Conservation (phyloP, 2,888 invertebrate genomes). For the Actias luna region DNA sequence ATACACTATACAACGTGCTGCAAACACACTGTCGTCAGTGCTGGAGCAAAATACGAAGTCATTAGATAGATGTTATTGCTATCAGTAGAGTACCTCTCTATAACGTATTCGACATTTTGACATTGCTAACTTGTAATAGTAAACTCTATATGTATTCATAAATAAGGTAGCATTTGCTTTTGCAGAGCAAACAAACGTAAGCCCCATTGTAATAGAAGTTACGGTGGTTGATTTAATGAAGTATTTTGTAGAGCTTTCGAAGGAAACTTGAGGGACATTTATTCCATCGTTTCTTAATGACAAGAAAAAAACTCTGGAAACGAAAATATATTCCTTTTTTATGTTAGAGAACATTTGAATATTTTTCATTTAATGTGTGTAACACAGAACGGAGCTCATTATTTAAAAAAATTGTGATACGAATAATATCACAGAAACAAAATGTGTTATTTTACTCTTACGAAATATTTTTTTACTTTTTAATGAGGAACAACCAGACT, state of each 20-base stretch:
- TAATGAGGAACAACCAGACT: background rate
- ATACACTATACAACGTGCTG: conserved; percentile 17
- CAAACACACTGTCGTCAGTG: conserved; percentile 14
- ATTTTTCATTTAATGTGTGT: conserved; percentile 1
- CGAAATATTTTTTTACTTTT: background rate
- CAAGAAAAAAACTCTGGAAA: conserved; percentile 23
- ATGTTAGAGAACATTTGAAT: conserved; percentile 10
- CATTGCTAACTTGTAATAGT: background rate
- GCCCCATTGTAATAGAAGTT: conserved; percentile 17
- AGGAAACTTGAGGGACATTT: conserved; percentile 24
- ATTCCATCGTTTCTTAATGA: conserved; percentile 23
- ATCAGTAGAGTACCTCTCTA: conserved; percentile 30
- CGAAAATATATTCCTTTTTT: conserved; percentile 14
- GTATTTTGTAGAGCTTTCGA: conserved; percentile 30
- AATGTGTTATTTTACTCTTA: background rate
- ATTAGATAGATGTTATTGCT: conserved; percentile 37
- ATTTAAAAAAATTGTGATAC: background rate
- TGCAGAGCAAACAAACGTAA: background rate
- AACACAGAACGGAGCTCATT: background rate
- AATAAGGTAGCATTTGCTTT: conserved; percentile 1
- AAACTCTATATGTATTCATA: background rate
- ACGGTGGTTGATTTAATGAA: conserved; percentile 28
- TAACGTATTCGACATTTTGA: conserved; percentile 25
- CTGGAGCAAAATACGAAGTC: conserved; percentile 33
- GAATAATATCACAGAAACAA: background rate